These are phyloP conservation scores for Capreolus pygargus DNA, from an alignment of 2,113 vertebrate genomes.

Conservation along the genomic window DNA sequence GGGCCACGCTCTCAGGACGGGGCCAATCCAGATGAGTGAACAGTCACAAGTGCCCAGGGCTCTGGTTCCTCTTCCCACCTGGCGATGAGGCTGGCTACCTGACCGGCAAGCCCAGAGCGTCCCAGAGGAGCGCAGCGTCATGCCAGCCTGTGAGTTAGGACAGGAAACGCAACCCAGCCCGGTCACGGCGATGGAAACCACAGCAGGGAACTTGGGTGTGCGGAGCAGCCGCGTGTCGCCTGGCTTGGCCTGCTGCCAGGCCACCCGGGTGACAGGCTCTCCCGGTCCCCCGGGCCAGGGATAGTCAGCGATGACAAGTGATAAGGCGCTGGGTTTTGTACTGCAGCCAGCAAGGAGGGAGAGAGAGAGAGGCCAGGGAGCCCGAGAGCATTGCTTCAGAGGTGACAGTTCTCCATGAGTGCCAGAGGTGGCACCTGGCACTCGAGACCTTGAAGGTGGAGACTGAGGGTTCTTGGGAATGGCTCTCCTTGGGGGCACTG, in stretches of 20 bases:
- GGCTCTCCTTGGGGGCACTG: not conserved
- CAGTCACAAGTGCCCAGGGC: not conserved
- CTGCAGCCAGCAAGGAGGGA: not conserved
- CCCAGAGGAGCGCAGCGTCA: not conserved
- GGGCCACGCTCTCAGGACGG: accelerated
- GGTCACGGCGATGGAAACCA: conserved; percentile 13
- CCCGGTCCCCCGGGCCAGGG: not conserved
- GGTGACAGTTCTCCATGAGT: not conserved
- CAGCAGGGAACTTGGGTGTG: conserved; percentile 56
- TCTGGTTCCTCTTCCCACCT: not conserved
- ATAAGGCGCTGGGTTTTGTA: not conserved
- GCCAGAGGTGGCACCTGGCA: not conserved
- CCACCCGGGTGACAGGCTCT: not conserved
- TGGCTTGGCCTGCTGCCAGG: conserved; percentile 39
- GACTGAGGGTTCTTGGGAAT: not conserved
- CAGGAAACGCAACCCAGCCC: not conserved
- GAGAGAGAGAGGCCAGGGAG: not conserved
- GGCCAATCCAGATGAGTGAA: not conserved
- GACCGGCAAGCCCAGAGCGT: not conserved
- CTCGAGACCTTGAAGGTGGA: accelerated
- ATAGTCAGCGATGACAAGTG: not conserved
- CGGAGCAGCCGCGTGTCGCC: not conserved
- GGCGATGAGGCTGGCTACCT: not conserved
- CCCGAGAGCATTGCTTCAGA: not conserved
- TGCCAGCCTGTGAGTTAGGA: not conserved